Base-by-base conservation (phyloP, 2,888 invertebrate species). In the Xylota segnis region DNA sequence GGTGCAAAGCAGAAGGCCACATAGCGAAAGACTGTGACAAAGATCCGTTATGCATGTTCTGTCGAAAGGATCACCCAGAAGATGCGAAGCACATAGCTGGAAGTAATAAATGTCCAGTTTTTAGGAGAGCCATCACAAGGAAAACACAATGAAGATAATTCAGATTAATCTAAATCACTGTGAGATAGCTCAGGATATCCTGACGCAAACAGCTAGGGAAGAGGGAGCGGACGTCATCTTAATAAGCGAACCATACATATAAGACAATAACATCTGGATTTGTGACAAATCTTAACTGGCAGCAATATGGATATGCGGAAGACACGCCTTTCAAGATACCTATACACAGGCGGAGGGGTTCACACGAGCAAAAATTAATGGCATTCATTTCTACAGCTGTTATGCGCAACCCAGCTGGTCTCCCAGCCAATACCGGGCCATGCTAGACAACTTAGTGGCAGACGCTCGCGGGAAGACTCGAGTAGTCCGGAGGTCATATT, bases 1-100 rank as follows among this genome's bases (percentile, higher is more conserved):
- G 37, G 6, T 66, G 66, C 16, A 45, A 45, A 43, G 18, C 16
- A 43, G 76, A 66, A 27, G 47, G 76, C n/a, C 65, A 66, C 40
- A 65, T 66, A 32, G 37, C 76, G 1, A 58, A 65, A 37, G 43
- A 66, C 4, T 66, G 34, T 2, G 10, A 10, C 6, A 45, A 40
- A 18, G n/a, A 52, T 4, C 45, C 50, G 3, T 23, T 3, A 23
- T 23, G 23, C 23, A 7, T 75, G 50, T 56, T 40, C 5, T 52
- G 56, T 5, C 7, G n/a, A 29, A 12, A 29, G 27, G 27, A 47
- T n/a, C 29, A 40, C n/a, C 5, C 65, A 56, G 27, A 65, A 6
- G 23, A 74, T 3, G 52, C 18, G 6, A 23, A 23, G 23, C 23
- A 23, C 10, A 32, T 34, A 23, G 16, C 52, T 7, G 50, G 47